phyloP scores from a whole-genome alignment of 2,113 vertebrate genomes.

The Anarhynchus alexandrinus region DNA sequence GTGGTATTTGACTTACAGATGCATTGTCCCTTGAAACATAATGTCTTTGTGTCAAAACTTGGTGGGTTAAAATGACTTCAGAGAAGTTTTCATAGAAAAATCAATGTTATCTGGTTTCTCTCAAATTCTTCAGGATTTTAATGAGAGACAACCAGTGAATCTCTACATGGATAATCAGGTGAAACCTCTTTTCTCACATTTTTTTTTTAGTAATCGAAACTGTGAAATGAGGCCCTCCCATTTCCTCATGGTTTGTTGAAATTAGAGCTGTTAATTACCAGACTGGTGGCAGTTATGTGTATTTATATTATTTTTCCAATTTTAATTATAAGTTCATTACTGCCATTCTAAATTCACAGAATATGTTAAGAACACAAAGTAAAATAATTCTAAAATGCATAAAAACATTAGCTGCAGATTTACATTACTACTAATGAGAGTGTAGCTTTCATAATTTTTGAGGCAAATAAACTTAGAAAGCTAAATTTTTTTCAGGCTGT shows the following conservation, averaged over 20 bases:
- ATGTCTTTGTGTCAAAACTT: not conserved
- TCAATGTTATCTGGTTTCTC: not conserved
- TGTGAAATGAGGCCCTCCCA: not conserved
- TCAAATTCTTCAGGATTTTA: not conserved
- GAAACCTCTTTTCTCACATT: not conserved
- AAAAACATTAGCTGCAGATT: not conserved
- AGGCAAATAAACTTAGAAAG: not conserved
- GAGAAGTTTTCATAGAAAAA: not conserved
- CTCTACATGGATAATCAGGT: not conserved
- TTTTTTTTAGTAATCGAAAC: not conserved
- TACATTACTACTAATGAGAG: not conserved
- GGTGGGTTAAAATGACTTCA: not conserved
- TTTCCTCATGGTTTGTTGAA: not conserved
- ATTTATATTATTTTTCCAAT: not conserved
- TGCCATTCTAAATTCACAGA: not conserved
- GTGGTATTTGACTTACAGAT: not conserved
- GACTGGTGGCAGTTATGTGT: not conserved
- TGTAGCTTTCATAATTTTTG: not conserved
- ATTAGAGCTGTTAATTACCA: not conserved
- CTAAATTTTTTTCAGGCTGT: not conserved
- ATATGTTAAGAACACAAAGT: not conserved
- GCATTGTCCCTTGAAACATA: not conserved
- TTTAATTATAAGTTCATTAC: not conserved
- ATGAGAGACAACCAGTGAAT: not conserved
- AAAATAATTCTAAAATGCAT: not conserved